Base-by-base conservation (phyloP, 1,140 invertebrate genomes). In the Caenorhabditis remanei region DNA sequence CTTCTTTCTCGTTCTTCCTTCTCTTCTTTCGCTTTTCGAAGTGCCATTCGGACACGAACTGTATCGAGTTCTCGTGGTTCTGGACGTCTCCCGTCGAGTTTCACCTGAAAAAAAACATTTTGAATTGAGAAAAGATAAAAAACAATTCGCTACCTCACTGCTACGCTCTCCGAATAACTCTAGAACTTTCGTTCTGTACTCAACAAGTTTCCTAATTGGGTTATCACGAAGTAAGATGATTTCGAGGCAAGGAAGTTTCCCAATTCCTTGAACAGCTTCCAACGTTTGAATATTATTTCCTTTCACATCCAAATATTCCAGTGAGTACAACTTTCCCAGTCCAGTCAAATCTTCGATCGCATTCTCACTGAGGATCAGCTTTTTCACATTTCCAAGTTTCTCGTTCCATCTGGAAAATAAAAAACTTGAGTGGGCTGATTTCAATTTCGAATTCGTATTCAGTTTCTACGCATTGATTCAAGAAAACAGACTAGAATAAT, bases 131-230 rank as follows among this genome's bases (percentile, higher is more conserved):
- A 86, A 41, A 50, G 50, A 61, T 24, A 63, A 19, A 16, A 58
- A n/a, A n/a, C 1, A 21, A 16, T 16, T 53, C n/a, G 16, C 4
- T 87, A 91, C 91, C 87, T 90, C 90, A 40, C 82, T 55, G 87
- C 96, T 96, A 71, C 96, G 94, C 58, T 95, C 94, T 65, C 95
- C 95, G 92, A 97, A 97, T 84, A 95, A 94, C 90, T 96, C 95
- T 83, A 98, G 94, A 0, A 97, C 95, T 92, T 96, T 96, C 0
- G 96, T 95, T 91, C 97, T 94, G 93, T 98, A 99, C 93, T 98
- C 97, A 89, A 96, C 94, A 55, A 95, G 94, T 5, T 95, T 95
- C 0, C 96, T 96, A 0, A 99, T 95, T 55, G 96, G 96, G 94
- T 99, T 98, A 0, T 96, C 96, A 19, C 95, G 96, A 19, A 98